Conservation (phyloP, 2,797 vertebrate genomes). For the Rhadinocentrus ornatus region DNA sequence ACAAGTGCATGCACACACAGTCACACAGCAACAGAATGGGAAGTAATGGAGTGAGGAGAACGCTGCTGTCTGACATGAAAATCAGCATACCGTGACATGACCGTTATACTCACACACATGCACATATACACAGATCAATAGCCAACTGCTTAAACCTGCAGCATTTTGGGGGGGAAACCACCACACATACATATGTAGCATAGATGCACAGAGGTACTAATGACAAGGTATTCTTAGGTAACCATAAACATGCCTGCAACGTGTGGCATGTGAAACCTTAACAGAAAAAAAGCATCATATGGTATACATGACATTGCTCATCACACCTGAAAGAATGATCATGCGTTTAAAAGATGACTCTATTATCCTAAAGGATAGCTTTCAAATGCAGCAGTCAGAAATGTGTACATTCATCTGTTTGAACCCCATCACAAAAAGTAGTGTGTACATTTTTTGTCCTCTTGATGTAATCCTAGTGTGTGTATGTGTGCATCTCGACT, state of each 20-base stretch:
- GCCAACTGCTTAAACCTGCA: conserved; percentile 39
- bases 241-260: neutral
- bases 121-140: conserved; percentile 58
- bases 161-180: conserved; percentile 43
- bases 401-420: neutral
- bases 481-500: conserved; percentile 9
- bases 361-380: too few species aligned
- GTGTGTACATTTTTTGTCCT: neutral
- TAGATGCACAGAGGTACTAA: conserved; percentile 3
- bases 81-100: conserved; percentile 73
- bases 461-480: conserved; percentile 6
- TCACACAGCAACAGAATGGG: conserved; percentile 61
- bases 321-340: neutral
- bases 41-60: conserved; percentile 78
- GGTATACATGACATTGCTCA: neutral
- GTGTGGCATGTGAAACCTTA: neutral
- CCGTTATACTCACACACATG: conserved; percentile 59
- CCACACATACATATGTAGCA: neutral
- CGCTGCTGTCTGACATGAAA: conserved; percentile 76
- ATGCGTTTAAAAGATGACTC: neutral
- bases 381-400: neutral
- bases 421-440: neutral
- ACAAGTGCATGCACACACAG: conserved; percentile 2
- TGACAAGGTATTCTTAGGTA: conserved; percentile 24
- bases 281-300: neutral